phyloP scores from a whole-genome alignment of 2,113 vertebrate species.

The Axis porcinus region DNA sequence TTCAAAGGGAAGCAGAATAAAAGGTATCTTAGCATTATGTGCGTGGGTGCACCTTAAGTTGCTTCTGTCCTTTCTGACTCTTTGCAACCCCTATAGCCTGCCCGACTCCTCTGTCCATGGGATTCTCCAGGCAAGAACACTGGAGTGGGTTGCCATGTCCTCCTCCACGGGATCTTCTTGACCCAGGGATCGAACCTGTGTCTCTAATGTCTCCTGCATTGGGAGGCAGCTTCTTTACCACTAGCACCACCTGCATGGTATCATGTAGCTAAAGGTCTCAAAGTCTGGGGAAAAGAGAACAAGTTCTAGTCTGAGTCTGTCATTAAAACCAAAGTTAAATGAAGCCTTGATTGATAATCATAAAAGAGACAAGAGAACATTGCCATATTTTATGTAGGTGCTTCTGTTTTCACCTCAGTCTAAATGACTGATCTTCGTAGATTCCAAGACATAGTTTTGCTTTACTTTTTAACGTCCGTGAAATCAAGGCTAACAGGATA shows the following conservation, averaged over 20 bases:
- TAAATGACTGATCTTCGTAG: neutral
- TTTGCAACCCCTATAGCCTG: neutral
- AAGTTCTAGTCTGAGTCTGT: neutral
- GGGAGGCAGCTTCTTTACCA: neutral
- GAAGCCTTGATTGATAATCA: neutral
- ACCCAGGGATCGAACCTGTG: fast-evolving
- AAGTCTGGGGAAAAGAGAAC: neutral
- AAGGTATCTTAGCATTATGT: neutral
- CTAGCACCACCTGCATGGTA: neutral
- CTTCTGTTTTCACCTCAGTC: neutral
- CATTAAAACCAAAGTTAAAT: neutral
- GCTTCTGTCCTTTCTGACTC: fast-evolving
- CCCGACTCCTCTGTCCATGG: neutral
- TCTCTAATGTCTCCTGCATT: neutral
- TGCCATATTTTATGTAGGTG: neutral
- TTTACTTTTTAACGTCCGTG: neutral
- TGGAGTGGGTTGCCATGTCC: neutral
- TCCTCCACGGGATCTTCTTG: neutral
- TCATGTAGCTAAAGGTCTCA: neutral
- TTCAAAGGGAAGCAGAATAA: neutral
- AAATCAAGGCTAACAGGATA: neutral
- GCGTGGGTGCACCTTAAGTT: neutral
- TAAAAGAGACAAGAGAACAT: neutral
- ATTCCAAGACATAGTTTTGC: neutral
- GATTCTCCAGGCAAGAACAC: neutral